Percentiles rank a stretch among this genome's conserved stretches.
These are phyloP conservation scores for Deroplatys truncata DNA, from an alignment of 2,888 invertebrate species.

Conservation along the genomic window DNA sequence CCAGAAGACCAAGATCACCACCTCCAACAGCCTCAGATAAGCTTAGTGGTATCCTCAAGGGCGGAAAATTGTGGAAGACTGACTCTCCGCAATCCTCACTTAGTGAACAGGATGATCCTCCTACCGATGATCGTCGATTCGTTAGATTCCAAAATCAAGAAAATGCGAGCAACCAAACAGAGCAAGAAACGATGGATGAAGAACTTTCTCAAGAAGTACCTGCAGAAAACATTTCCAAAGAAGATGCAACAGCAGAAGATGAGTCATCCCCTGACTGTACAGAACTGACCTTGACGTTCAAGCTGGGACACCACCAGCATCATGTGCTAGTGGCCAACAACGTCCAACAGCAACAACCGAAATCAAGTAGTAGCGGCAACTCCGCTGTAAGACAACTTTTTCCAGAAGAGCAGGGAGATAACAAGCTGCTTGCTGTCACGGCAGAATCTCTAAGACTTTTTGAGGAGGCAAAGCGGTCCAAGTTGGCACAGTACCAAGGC, in stretches of 20 bases:
- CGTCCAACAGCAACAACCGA: slow-evolving; percentile 40
- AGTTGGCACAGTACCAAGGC: slow-evolving; percentile 41
- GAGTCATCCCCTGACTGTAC: slow-evolving; percentile 33
- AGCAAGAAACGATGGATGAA: slow-evolving; percentile 33
- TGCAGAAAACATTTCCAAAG: slow-evolving; percentile 32
- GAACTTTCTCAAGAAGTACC: slow-evolving; percentile 35
- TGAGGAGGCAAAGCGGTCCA: slow-evolving; percentile 59
- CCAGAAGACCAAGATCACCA: background rate
- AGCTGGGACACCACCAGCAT: slow-evolving; percentile 48
- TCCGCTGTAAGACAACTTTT: slow-evolving; percentile 83
- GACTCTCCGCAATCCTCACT: slow-evolving; percentile 55
- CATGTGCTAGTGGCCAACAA: slow-evolving; percentile 54
- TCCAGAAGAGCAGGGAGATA: slow-evolving; percentile 49
- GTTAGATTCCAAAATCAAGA: slow-evolving; percentile 31
- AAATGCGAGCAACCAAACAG: slow-evolving; percentile 12
- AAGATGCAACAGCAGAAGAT: slow-evolving; percentile 21
- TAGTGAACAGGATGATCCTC: slow-evolving; percentile 34
- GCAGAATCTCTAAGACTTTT: slow-evolving; percentile 71
- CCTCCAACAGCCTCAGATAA: slow-evolving; percentile 13
- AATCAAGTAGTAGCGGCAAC: slow-evolving; percentile 49
- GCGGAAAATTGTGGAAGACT: slow-evolving; percentile 70
- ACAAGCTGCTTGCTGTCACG: slow-evolving; percentile 53
- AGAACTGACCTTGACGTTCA: slow-evolving; percentile 55
- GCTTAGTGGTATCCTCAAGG: slow-evolving; percentile 68
- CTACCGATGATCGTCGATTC: slow-evolving; percentile 41